Percentiles rank a stretch among this genome's conserved stretches.
Evolutionary conservation across 2,888 invertebrate genomes (phyloP).

Genomic region (Dastarcus helophoroides): DNA sequence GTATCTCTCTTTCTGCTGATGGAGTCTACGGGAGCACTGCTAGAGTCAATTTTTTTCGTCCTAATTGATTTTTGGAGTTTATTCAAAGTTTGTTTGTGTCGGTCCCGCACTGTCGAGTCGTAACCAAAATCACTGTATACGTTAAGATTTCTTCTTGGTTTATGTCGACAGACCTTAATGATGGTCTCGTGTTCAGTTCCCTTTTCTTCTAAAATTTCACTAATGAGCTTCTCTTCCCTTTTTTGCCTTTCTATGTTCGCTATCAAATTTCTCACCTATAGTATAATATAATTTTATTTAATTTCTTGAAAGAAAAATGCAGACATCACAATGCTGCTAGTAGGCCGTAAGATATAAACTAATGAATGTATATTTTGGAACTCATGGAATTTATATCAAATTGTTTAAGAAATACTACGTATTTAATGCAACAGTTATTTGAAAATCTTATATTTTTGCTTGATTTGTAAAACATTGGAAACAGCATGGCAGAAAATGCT

Average conservation of each 20-base stretch:
- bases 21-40: constrained; percentile 10
- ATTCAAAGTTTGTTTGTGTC: constrained; percentile 6
- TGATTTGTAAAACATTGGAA: too few species aligned
- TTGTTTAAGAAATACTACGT: too few species aligned
- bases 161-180: constrained; percentile 12
- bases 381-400: too few species aligned
- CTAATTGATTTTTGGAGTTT: constrained; percentile 7
- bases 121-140: constrained; percentile 9
- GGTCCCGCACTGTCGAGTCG: constrained; percentile 5
- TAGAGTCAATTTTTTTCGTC: constrained; percentile 5
- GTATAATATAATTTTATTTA: background rate
- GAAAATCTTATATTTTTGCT: too few species aligned
- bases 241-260: constrained; percentile 22
- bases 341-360: too few species aligned
- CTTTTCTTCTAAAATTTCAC: constrained; percentile 16
- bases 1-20: constrained; percentile 5
- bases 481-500: too few species aligned
- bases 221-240: constrained; percentile 18
- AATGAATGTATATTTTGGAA: too few species aligned
- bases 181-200: constrained; percentile 12
- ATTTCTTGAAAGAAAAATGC: constrained; percentile 2
- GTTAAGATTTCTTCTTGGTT: constrained; percentile 8
- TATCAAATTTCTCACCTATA: constrained; percentile 22
- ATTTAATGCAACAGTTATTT: too few species aligned
- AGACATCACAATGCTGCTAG: too few species aligned